Evolutionary conservation across 2,888 invertebrate genomes (phyloP), one percentile per base, ranked within the genome.

Genomic region (Metallyticus violacea): DNA sequence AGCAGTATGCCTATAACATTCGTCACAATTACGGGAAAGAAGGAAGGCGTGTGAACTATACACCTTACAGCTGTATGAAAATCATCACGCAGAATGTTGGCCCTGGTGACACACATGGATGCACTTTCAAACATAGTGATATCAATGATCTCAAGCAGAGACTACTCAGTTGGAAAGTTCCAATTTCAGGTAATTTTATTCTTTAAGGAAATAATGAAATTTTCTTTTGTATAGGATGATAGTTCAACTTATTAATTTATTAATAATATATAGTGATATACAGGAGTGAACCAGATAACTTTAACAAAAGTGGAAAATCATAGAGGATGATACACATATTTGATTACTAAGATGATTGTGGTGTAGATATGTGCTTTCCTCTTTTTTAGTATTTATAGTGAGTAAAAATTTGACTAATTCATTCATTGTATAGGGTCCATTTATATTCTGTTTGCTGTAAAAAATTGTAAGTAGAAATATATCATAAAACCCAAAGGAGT

Each of bases 11-110:
- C 1, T 99, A 99, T 91, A 95, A 94, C 90, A 95, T 99, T 85
- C 95, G 98, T 27, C 98, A 99, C 92, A 96, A 96, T 91, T 99
- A 97, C 93, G 99, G 99, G 28, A 97, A 98, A 92, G 99, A 97
- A 91, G 99, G 99, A 1, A 97, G 96, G 89, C 95, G 97, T 91
- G 95, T 95, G 2, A 96, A 97, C 91, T 99, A 98, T 91, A 95
- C 97, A 0, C 98, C 99, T 0, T 97, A 96, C 90, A 97, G 97
- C 90, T 99, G 99, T 91, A 93, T 96, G 90, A 98, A 96, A 92
- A 97, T 99, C 88, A 99, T 99, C 87, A 95, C 93, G 90, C 93
- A 94, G 0, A 93, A 92, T 89, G 94, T 95, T 2, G 97, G 96
- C 0, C 94, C 96, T 2, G 97, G 96, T 3, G 98, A 98, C 89